These are phyloP conservation scores for Meganola albula DNA, from an alignment of 2,888 invertebrate genomes.

Conservation along the genomic window DNA sequence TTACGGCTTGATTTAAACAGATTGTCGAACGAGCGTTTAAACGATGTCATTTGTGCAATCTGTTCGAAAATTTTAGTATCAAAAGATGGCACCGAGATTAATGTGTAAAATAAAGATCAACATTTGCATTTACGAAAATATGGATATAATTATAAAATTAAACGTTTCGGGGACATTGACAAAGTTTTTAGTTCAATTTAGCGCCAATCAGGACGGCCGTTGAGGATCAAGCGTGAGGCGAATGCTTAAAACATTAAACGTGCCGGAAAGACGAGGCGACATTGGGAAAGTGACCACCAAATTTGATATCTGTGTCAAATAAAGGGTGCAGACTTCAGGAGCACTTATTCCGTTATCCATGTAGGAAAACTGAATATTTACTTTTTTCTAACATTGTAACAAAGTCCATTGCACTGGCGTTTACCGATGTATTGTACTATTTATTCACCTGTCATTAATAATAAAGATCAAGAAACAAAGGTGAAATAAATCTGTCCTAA, in stretches of 20 bases:
- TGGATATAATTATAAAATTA: conserved; percentile 68
- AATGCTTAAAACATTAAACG: conserved; percentile 74
- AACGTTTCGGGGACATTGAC: conserved; percentile 71
- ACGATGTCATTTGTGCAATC: conserved; percentile 35
- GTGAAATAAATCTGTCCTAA: too few relatives aligned
- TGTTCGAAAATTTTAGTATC: conserved; percentile 30
- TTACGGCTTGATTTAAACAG: conserved; percentile 46
- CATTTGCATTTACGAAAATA: conserved; percentile 46
- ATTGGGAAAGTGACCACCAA: conserved; percentile 51
- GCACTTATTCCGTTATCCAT: too few relatives aligned
- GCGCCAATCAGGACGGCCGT: conserved; percentile 76
- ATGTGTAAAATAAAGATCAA: conserved; percentile 31
- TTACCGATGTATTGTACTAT: too few relatives aligned
- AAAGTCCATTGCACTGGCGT: too few relatives aligned
- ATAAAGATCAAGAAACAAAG: too few relatives aligned
- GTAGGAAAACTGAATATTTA: too few relatives aligned
- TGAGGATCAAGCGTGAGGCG: conserved; percentile 72
- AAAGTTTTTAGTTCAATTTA: conserved; percentile 79
- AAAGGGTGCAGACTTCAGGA: too few relatives aligned
- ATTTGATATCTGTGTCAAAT: conserved; percentile 57
- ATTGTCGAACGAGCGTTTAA: conserved; percentile 30
- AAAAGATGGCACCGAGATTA: conserved; percentile 23
- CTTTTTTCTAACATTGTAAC: too few relatives aligned
- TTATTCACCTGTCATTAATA: too few relatives aligned
- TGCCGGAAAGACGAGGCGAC: conserved; percentile 53